Evolutionary conservation across 2,113 vertebrate species (phyloP), one percentile per base, ranked within the genome.

Genomic region (Microtus oregoni): DNA sequence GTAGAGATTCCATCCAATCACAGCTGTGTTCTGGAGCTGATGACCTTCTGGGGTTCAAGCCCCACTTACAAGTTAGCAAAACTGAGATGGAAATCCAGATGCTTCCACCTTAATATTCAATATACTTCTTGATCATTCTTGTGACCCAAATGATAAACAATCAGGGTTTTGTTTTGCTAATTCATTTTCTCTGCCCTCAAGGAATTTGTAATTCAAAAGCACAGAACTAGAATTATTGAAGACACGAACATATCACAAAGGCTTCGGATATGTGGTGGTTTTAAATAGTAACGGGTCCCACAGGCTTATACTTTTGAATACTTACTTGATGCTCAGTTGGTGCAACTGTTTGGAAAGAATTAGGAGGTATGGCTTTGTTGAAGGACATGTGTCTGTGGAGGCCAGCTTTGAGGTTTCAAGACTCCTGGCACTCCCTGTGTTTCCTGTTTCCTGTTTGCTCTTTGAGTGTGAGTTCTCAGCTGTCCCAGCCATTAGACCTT

Each of bases 161-260:
- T 11, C 28, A 50, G 9, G 19, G n/a, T 44, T 63, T 44, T 67
- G 24, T 77, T 50, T 77, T 68, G 41, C 44, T 72, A 89, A 41
- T 22, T 65, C 88, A 65, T 47, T 26, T 86, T 89, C 32, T 82
- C 70, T 61, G 4, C 81, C 89, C 61, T 86, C 70, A 8, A 82
- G 50, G 65, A 91, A 24, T 26, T 86, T 85, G 72, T 77, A 68
- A 78, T 82, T 94, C 82, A 78, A 93, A 81, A 44, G 87, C 26
- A 76, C 7, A 72, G 50, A 94, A 72, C 47, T 24, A 50, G 83
- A 63, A n/a, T 24, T 75, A 68, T 32, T 22, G 47, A 91, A 76
- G 44, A 87, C 12, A 87, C 76, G 70, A 90, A 86, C 14, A 35
- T 75, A 63, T 78, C 87, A 52, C 26, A 52, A 76, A 88, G n/a